Conservation (phyloP, 2,888 invertebrate species). For the Nasonia oneida region DNA sequence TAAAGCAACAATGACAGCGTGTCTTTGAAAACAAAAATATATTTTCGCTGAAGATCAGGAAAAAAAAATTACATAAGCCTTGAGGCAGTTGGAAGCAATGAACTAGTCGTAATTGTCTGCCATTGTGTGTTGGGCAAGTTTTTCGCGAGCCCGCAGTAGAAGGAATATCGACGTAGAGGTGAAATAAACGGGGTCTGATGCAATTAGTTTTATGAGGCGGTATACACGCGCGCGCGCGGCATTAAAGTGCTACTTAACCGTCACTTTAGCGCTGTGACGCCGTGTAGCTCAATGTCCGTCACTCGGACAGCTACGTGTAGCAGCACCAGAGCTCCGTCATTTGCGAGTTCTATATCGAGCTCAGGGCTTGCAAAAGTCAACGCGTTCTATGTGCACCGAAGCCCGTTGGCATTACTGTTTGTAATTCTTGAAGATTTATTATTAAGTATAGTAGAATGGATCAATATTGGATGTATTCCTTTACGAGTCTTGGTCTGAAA, state of each 20-base stretch:
- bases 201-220: slow-evolving; percentile 76
- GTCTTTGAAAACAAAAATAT: background rate
- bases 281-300: background rate
- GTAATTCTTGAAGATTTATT: slow-evolving; percentile 1
- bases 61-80: slow-evolving; percentile 18
- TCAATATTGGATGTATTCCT: background rate
- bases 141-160: slow-evolving; percentile 53
- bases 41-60: background rate
- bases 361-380: slow-evolving; percentile 75
- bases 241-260: slow-evolving; percentile 72
- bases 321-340: slow-evolving; percentile 39
- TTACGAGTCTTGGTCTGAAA: background rate
- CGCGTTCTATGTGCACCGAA: slow-evolving; percentile 54
- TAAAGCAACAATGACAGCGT: background rate
- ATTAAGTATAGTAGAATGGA: background rate
- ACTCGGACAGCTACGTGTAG: slow-evolving; percentile 12
- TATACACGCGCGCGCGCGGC: slow-evolving; percentile 65
- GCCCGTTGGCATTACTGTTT: background rate
- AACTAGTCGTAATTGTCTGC: slow-evolving; percentile 69
- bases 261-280: slow-evolving; percentile 70
- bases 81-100: slow-evolving; percentile 35
- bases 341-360: slow-evolving; percentile 66
- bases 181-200: slow-evolving; percentile 74
- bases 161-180: slow-evolving; percentile 63
- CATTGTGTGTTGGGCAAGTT: slow-evolving; percentile 69